phyloP scores from a whole-genome alignment of 2,797 vertebrate species.

The Podarcis lilfordi region DNA sequence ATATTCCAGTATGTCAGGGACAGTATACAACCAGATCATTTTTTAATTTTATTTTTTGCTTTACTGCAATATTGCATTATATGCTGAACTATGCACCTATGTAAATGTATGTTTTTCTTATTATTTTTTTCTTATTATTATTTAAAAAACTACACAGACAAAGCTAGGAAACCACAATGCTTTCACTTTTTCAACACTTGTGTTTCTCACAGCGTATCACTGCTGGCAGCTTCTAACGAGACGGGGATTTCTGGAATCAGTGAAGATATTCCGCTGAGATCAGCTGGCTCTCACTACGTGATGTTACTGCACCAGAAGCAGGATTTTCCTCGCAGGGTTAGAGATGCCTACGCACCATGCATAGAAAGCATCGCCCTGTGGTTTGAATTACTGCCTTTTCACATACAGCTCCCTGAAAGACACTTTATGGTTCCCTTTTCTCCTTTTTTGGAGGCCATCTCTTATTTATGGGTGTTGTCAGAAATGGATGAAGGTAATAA shows the following conservation, averaged over 20 bases:
- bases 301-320: neutral
- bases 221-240: neutral
- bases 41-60: no score
- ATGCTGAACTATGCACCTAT: no score
- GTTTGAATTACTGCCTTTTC: neutral
- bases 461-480: neutral
- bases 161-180: no score
- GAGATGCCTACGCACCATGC: neutral
- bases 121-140: no score
- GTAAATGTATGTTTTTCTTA: no score
- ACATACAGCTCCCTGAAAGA: neutral
- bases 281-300: neutral
- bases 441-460: neutral
- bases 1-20: no score
- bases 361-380: neutral
- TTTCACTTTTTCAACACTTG: neutral
- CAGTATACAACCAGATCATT: no score
- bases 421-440: neutral
- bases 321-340: neutral
- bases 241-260: slow-evolving; percentile 21
- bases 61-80: no score
- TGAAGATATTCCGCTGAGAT: neutral
- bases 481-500: slow-evolving; percentile 35
- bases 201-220: neutral
- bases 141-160: no score